Evolutionary conservation across 1,140 invertebrate genomes (phyloP).

Genomic region (Drosophila takahashii): DNA sequence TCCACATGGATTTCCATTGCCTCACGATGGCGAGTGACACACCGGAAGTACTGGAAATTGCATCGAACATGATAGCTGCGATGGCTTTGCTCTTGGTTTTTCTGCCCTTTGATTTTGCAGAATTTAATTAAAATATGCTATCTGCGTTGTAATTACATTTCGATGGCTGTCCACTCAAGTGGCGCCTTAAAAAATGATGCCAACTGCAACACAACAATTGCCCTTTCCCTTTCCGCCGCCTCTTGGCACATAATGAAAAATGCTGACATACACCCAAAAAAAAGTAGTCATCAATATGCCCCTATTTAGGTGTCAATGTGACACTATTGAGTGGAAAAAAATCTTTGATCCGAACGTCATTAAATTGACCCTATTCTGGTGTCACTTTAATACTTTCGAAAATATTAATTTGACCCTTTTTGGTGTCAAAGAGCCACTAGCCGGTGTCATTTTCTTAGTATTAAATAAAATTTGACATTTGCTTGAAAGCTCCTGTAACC

Average conservation of each 20-base stretch:
- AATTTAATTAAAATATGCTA: conserved; percentile 45
- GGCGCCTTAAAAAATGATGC: conserved; percentile 18
- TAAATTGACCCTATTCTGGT: too few relatives aligned
- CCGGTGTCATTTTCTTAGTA: too few relatives aligned
- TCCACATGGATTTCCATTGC: conserved; percentile 11
- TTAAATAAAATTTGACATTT: too few relatives aligned
- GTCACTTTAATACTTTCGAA: too few relatives aligned
- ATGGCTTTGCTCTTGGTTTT: conserved; percentile 16
- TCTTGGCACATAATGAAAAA: conserved; percentile 48
- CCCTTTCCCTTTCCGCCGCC: conserved; percentile 29
- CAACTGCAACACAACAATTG: conserved; percentile 33
- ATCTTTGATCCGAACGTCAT: too few relatives aligned
- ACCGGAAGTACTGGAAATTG: conserved; percentile 1
- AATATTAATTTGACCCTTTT: too few relatives aligned
- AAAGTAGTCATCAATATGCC: too few relatives aligned
- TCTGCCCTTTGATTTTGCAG: conserved; percentile 11
- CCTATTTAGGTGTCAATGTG: too few relatives aligned
- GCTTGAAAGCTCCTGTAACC: too few relatives aligned
- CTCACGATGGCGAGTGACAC: neutral
- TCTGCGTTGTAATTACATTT: conserved; percentile 42
- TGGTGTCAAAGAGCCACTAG: too few relatives aligned
- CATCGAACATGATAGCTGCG: conserved; percentile 11
- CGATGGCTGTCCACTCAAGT: conserved; percentile 40
- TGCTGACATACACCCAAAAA: too few relatives aligned
- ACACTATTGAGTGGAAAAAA: too few relatives aligned